Evolutionary conservation across 2,888 invertebrate genomes (phyloP).

Genomic region (Eristalis intricaria): DNA sequence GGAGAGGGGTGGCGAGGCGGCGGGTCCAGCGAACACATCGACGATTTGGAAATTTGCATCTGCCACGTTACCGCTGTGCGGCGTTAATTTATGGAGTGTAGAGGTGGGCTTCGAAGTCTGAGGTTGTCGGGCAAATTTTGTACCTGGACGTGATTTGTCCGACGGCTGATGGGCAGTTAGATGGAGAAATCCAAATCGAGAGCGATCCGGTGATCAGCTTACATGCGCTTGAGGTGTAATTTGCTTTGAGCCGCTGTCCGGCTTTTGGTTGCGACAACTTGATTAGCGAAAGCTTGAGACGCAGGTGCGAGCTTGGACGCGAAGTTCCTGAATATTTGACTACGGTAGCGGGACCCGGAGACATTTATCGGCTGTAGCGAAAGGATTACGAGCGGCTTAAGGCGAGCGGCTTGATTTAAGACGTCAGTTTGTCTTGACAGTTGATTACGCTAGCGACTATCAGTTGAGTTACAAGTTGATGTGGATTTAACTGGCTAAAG

Average conservation of each 20-base stretch:
- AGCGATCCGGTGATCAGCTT: background rate
- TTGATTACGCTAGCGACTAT: background rate
- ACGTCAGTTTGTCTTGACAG: background rate
- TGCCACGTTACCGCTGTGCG: constrained; percentile 42
- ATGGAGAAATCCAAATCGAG: constrained; percentile 2
- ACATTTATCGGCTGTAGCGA: background rate
- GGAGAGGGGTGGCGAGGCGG: constrained; percentile 1
- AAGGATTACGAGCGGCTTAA: background rate
- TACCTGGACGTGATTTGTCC: constrained; percentile 23
- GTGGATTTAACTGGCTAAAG: background rate
- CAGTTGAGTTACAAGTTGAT: background rate
- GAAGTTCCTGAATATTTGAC: too few relatives aligned
- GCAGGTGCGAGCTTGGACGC: background rate
- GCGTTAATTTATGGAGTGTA: constrained; percentile 49
- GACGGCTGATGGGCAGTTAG: background rate
- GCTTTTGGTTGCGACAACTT: background rate
- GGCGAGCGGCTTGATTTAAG: background rate
- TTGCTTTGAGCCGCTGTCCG: background rate
- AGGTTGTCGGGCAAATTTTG: constrained; percentile 41
- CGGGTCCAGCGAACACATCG: constrained; percentile 52
- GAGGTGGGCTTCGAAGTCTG: constrained; percentile 16
- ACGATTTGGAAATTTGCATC: constrained; percentile 65
- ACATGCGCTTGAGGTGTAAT: background rate
- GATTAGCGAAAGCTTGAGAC: background rate
- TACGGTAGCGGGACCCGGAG: background rate